A percentile compares a stretch with the other conserved stretches of the same genome.
Evolutionary conservation across 35 echinoderm and acorn worm species (phyloP).

Genomic region (Nesometra sesokonis): DNA sequence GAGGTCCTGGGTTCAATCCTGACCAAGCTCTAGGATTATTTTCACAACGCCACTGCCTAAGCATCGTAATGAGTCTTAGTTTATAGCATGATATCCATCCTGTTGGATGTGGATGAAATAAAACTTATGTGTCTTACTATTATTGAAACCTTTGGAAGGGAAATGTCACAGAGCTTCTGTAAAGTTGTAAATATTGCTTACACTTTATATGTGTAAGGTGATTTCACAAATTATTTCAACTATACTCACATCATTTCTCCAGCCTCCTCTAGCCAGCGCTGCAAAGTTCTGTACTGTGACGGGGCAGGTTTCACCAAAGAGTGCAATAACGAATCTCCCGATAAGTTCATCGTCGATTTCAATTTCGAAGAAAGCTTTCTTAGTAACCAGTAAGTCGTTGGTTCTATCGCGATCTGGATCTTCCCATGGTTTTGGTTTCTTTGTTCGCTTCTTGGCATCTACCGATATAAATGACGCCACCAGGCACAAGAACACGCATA

Average conservation of each 20-base stretch:
- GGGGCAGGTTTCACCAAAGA: constrained; percentile 75
- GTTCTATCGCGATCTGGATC: constrained; percentile 50
- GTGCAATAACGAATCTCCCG: constrained; percentile 62
- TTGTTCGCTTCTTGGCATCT: neutral
- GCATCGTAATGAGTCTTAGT: no score
- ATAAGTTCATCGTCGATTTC: constrained; percentile 73
- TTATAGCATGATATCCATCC: no score
- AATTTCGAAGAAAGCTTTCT: constrained; percentile 78
- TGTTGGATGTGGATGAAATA: no score
- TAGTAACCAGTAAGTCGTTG: constrained; percentile 81
- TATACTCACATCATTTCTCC: constrained; percentile 58
- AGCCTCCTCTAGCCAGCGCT: constrained; percentile 68
- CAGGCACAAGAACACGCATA: neutral
- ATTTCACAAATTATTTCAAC: no score
- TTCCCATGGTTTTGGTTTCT: constrained; percentile 47
- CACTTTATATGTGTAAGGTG: no score
- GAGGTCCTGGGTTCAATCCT: no score
- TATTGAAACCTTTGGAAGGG: no score
- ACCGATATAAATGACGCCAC: neutral
- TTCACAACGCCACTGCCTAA: no score
- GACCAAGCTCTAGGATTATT: no score
- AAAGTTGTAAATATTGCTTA: no score
- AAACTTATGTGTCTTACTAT: no score
- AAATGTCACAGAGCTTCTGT: no score
- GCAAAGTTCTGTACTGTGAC: constrained; percentile 91